phyloP scores from a whole-genome alignment of 2,888 invertebrate genomes.

The Cataglyphis livida region DNA sequence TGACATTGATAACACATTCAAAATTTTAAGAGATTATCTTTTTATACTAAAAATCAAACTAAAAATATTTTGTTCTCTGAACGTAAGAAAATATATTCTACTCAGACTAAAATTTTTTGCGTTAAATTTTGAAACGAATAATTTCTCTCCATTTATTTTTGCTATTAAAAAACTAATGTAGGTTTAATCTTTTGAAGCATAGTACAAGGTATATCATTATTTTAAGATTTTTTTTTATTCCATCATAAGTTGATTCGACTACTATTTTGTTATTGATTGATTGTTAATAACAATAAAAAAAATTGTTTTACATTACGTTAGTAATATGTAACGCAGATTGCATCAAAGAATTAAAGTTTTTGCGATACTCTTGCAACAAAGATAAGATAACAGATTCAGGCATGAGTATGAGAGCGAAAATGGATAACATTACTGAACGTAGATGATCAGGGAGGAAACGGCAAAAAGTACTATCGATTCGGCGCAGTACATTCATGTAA shows the following conservation, averaged over 20 bases:
- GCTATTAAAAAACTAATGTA: not conserved
- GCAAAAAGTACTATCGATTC: conserved; percentile 77
- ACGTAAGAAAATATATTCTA: not conserved
- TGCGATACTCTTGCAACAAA: not conserved
- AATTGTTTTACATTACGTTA: not conserved
- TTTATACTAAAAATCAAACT: not conserved
- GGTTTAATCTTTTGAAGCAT: not conserved
- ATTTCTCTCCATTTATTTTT: not conserved
- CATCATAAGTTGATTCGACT: not conserved
- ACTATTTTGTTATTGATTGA: not conserved
- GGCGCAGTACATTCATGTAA: conserved; percentile 78
- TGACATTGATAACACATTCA: not conserved
- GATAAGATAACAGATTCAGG: not conserved
- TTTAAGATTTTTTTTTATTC: not conserved
- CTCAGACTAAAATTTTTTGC: not conserved
- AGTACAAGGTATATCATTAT: not conserved
- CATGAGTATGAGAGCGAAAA: conserved; percentile 33
- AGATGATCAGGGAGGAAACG: conserved; percentile 60
- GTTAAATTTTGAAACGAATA: not conserved
- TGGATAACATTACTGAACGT: conserved; percentile 62
- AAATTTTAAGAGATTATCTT: not conserved
- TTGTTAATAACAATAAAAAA: not conserved
- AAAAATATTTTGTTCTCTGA: not conserved
- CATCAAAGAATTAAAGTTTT: not conserved
- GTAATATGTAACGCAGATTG: not conserved